phyloP scores from a whole-genome alignment of 2,113 vertebrate species.

The Lagopus leucura region DNA sequence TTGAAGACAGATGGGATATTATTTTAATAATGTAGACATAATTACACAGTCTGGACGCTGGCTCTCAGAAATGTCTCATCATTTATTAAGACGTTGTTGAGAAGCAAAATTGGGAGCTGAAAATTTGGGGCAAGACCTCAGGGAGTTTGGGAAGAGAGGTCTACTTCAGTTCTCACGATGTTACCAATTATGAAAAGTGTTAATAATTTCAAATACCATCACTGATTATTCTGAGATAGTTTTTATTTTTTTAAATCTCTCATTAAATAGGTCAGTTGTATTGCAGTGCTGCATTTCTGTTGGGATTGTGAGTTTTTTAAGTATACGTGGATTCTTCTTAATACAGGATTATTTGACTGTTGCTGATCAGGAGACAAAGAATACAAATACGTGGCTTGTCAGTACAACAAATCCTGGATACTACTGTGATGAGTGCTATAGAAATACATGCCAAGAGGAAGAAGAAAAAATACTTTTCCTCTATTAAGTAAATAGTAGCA shows the following conservation, averaged over 20 bases:
- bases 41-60: not conserved
- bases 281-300: not conserved
- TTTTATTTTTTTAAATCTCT: not conserved
- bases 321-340: not conserved
- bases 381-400: not conserved
- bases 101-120: not conserved
- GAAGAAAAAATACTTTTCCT: not conserved
- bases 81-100: conserved; percentile 17
- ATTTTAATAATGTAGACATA: conserved; percentile 38
- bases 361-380: not conserved
- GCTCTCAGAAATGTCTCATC: not conserved
- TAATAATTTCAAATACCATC: not conserved
- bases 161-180: not conserved
- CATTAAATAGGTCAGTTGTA: not conserved
- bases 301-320: not conserved
- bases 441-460: conserved; percentile 14
- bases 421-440: conserved; percentile 7
- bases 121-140: not conserved
- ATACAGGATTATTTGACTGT: not conserved
- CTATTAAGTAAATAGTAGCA: not conserved
- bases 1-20: conserved; percentile 25
- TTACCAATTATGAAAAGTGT: not conserved
- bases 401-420: not conserved
- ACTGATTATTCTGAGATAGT: not conserved
- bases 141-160: not conserved